Base-by-base conservation (phyloP, 2,888 invertebrate species). In the Toxonevra muliebris region DNA sequence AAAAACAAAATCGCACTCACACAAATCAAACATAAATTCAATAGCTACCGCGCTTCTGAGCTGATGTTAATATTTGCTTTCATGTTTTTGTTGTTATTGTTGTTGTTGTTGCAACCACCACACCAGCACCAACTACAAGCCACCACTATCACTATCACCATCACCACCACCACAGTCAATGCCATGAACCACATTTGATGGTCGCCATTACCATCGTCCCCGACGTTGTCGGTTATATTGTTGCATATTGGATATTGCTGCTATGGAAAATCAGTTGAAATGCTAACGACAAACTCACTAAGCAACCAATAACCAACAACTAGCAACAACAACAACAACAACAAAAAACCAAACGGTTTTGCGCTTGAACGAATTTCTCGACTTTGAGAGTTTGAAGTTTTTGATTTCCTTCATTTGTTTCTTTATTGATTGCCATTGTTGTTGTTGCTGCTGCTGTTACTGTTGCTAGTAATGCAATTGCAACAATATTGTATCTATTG, bases 361-460 rank as follows among this genome's bases (percentile, higher is more conserved):
- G 75, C 75, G 80, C 79, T 80, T 78, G 79, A 77, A 62, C 75
- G 78, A 75, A 71, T 77, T 75, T 74, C 76, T 77, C 79, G 80
- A 80, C 80, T 79, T 57, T 68, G 62, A 71, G 80, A 80, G 79
- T 79, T 57, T 68, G 62, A 71, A 43, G 42, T 62, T 69, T 59
- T 59, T 48, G 11, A 5, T 65, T 55, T 59, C 45, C n/a, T 42
- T 57, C 65, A 3, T 48, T 41, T 57, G 55, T 75, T 73, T 72
- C 71, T 43, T 30, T 60, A 30, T 65, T 43, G 69, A 48, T 48
- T 52, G 52, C 48, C 52, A 52, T 61, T 61, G 61, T 20, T 30
- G 50, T 45, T 60, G 17, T 30, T 45, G 60, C 20, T 60, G 50
- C n/a, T 60, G 19, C 11, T 15, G 45, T 60, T 40, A 19, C 30